Evolutionary conservation across 2,113 vertebrate genomes (phyloP).

Genomic region (Parotia lawesii): DNA sequence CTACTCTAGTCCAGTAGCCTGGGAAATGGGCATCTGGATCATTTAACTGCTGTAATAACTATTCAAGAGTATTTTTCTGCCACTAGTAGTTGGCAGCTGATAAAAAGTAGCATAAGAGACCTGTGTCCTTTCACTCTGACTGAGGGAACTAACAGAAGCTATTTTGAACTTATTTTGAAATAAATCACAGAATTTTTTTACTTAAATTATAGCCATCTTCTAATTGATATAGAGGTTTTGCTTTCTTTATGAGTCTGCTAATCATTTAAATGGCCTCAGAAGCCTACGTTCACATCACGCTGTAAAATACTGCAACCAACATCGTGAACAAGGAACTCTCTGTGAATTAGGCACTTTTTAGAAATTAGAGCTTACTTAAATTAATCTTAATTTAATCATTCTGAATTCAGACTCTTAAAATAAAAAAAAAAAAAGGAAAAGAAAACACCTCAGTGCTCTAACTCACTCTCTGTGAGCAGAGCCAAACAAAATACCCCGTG

Average conservation of each 20-base stretch:
- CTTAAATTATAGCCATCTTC: not conserved
- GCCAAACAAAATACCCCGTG: not conserved
- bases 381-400: conserved; percentile 44
- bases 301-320: not conserved
- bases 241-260: not conserved
- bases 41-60: not conserved
- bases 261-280: not conserved
- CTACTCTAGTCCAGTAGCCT: not conserved
- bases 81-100: not conserved
- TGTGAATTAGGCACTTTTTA: not conserved
- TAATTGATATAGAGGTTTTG: not conserved
- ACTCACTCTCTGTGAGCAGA: not conserved
- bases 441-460: not conserved
- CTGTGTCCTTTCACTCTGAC: not conserved
- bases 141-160: not conserved
- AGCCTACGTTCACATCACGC: rapidly evolving
- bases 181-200: not conserved
- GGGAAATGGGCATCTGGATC: not conserved
- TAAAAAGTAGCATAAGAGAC: not conserved
- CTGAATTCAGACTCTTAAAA: not conserved
- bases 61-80: not conserved
- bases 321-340: conserved; percentile 14
- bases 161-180: not conserved
- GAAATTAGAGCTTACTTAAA: conserved; percentile 26
- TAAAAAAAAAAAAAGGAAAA: not conserved